Evolutionary conservation across 2,113 vertebrate species (phyloP).

Genomic region (Illadopsis cleaveri): DNA sequence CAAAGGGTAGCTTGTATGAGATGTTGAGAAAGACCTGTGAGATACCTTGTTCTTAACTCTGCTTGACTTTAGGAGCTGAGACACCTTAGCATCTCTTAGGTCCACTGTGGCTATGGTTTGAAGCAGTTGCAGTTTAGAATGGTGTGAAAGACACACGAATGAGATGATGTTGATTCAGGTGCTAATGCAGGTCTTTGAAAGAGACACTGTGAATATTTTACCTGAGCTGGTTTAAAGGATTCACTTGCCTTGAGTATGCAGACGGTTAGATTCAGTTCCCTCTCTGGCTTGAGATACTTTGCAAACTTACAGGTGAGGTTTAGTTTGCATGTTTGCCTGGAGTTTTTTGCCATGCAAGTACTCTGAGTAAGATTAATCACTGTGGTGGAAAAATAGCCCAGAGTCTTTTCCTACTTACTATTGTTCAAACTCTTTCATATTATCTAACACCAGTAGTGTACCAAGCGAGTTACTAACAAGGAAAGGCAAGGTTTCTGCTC

Average conservation of each 20-base stretch:
- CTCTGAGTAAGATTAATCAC: neutral
- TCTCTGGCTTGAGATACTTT: neutral
- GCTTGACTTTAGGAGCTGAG: neutral
- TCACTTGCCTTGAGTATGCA: neutral
- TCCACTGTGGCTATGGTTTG: neutral
- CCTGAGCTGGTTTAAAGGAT: neutral
- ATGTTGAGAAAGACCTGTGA: neutral
- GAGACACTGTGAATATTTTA: neutral
- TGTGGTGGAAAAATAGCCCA: neutral
- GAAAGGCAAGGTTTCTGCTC: neutral
- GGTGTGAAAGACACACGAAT: neutral
- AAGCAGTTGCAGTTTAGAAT: neutral
- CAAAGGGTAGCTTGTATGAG: neutral
- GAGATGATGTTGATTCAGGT: neutral
- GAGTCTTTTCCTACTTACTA: neutral
- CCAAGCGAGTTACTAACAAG: neutral
- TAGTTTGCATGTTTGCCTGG: neutral
- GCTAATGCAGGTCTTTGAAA: neutral
- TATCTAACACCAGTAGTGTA: neutral
- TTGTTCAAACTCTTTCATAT: neutral
- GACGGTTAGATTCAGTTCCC: neutral
- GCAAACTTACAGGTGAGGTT: neutral
- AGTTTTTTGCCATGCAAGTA: neutral
- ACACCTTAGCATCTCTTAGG: neutral
- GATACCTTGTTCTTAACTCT: neutral